These are phyloP conservation scores for Pteromalus puparum DNA, from an alignment of 1,140 invertebrate genomes.

Conservation along the genomic window DNA sequence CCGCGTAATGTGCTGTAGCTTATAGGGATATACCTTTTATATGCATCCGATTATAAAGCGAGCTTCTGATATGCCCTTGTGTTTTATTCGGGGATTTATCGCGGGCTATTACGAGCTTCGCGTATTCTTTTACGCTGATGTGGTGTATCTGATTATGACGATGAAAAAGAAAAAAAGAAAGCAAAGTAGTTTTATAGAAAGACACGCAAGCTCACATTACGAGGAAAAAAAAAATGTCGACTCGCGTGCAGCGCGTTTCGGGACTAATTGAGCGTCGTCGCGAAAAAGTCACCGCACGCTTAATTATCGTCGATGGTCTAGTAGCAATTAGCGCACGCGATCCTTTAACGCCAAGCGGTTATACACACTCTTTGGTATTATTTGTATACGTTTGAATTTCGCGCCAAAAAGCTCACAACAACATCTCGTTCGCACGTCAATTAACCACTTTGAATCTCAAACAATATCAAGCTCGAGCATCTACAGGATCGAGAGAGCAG, in stretches of 20 bases:
- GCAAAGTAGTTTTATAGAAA: too few species aligned
- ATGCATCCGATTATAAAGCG: constrained; percentile 18
- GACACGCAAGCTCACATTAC: too few species aligned
- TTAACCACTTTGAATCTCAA: too few species aligned
- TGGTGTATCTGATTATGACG: neutral
- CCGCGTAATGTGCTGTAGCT: neutral
- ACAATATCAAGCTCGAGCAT: neutral
- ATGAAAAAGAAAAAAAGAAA: too few species aligned
- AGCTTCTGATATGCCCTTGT: neutral
- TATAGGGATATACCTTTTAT: neutral
- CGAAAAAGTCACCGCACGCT: constrained; percentile 49
- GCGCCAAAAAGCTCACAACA: too few species aligned
- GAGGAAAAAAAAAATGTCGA: neutral
- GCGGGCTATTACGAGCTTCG: neutral
- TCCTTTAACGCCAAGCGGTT: too few species aligned
- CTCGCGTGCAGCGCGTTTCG: constrained; percentile 8
- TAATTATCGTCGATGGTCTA: constrained; percentile 42
- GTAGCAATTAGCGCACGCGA: constrained; percentile 41
- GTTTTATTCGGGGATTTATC: neutral
- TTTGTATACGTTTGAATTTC: too few species aligned
- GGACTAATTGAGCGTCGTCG: constrained; percentile 50
- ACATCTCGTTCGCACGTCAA: neutral
- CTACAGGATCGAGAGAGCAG: neutral
- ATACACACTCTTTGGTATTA: too few species aligned
- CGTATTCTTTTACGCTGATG: neutral